These are phyloP conservation scores for Cyclopterus lumpus DNA, from an alignment of 2,797 vertebrate species.

Conservation along the genomic window DNA sequence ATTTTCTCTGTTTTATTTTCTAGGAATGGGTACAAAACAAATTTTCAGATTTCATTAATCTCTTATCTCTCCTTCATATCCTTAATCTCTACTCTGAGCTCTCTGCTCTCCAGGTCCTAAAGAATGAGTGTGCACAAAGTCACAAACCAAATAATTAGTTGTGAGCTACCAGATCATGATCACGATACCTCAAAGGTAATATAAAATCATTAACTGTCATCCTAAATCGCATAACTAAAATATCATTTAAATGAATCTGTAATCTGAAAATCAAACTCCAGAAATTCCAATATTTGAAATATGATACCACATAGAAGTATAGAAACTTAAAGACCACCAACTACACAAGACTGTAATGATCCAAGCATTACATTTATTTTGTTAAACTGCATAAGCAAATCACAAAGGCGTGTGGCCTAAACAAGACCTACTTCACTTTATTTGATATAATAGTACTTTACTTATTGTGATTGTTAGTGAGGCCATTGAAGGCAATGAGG, in stretches of 20 bases:
- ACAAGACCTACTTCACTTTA: neutral
- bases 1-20: slow-evolving; percentile 28
- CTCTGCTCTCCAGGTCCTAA: slow-evolving; percentile 14
- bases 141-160: neutral
- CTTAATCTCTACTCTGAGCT: slow-evolving; percentile 16
- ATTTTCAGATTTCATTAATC: slow-evolving; percentile 29
- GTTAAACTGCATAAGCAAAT: neutral
- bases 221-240: neutral
- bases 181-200: neutral
- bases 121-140: neutral
- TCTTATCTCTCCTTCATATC: slow-evolving; percentile 15
- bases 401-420: neutral
- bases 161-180: neutral
- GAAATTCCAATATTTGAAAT: neutral
- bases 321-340: neutral
- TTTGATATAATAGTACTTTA: neutral
- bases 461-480: neutral
- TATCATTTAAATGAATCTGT: neutral
- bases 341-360: slow-evolving; percentile 1
- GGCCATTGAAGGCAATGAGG: neutral
- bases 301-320: neutral
- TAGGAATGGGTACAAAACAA: slow-evolving; percentile 21
- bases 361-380: neutral
- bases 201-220: neutral
- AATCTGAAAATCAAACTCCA: neutral